Evolutionary conservation across 2,797 vertebrate genomes (phyloP), one percentile per base, ranked within the genome.

Genomic region (Acridotheres tristis): DNA sequence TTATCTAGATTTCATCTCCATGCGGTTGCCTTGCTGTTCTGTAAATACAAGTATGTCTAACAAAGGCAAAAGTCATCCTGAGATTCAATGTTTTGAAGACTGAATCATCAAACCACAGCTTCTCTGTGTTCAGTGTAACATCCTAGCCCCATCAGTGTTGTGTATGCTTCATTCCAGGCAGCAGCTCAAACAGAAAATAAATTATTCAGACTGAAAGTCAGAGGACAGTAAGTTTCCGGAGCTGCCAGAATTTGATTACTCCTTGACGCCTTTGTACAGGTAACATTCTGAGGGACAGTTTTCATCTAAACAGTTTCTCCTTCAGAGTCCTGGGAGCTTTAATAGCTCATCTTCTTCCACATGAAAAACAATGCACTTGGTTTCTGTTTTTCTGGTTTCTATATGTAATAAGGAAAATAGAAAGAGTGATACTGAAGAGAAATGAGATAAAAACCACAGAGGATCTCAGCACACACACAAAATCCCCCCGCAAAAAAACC

Each of bases 121-220:
- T 78, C 36, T 0, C 0, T 40, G 63, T 16, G 25, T 66, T 92
- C n/a, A 38, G 16, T 59, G 43, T 48, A 69, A 30, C 36, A 59
- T 62, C 71, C 59, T 20, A 55, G 40, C 43, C 48, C 42, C 55
- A 58, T 51, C 58, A 65, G 40, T 32, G 42, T 29, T 76, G 51
- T 15, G 25, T 34, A 40, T 71, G 40, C 54, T 71, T 84, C 42
- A 23, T 40, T 85, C 69, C 50, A 75, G 71, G 43, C 72, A 88
- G 50, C 34, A 88, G 32, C 53, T 89, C 61, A 57, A 48, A 66
- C 11, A 69, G 84, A 54, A 83, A 77, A 93, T 88, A 83, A 86
- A 92, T 92, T 91, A 94, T 94, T 91, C 59, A 89, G 67, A 40
- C 30, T 84, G 45, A 69, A 85, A 76, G 63, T 89, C 67, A 87